Evolutionary conservation across 2,888 invertebrate species (phyloP), one percentile per base, ranked within the genome.

Genomic region (Rosalia funebris): DNA sequence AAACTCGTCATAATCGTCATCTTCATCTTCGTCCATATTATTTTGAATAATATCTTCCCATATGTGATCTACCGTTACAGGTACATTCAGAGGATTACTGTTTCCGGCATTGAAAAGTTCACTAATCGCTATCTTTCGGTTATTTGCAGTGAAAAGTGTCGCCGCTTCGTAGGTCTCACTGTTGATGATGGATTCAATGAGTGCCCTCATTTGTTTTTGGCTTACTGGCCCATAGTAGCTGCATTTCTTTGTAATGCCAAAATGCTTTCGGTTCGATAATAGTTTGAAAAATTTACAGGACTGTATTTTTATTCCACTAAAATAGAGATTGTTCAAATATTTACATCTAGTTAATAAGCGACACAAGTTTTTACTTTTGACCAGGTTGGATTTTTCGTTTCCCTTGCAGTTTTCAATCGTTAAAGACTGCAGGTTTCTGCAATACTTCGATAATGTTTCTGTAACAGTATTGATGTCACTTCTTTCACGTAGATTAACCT

Each of bases 371-470:
- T 47, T 62, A 45, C 70, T 69, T 41, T 63, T 62, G 2, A 71
- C 50, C 0, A 60, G 36, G 4, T 44, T 54, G 1, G 63, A 62
- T 15, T 34, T 60, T 1, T 41, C 11, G 1, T n/a, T 42, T 10
- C 60, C 65, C 42, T 63, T 62, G 56, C 69, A 70, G 42, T 68
- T 70, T 47, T 68, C 64, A n/a, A 68, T 63, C 20, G 57, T 59
- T 10, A 71, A 19, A 2, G 59, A 60, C 31, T 66, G 53, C 4
- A 71, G 45, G 37, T 71, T 66, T 10, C 54, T 66, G 17, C 60
- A 66, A 54, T 45, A 62, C 36, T 61, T 69, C 0, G 65, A 56
- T 10, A 68, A 42, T 12, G 61, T 63, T 1, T 60, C 57, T 9
- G 62, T 52, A 9, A 73, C 46, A 5, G 44, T 37, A 41, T 73